Evolutionary conservation across 1,140 invertebrate species (phyloP), one percentile per base, ranked within the genome.

Genomic region (Oreohelix idahoensis): DNA sequence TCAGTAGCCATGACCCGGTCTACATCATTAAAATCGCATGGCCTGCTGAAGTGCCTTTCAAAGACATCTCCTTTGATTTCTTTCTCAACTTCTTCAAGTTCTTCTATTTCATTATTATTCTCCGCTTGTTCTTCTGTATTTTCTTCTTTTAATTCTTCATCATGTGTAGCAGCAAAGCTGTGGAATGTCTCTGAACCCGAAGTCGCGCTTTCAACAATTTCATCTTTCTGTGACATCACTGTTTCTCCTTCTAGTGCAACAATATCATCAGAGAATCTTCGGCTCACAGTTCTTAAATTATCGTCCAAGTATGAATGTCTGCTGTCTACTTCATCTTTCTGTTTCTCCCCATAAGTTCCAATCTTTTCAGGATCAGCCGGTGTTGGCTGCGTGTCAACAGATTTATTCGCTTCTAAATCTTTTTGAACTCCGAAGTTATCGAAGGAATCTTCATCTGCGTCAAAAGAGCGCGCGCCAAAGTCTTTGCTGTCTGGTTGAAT

Each of bases 61-160:
- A 11, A 11, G 26, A 5, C 13, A 42, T 78, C 74, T 5, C 42
- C 51, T 49, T 39, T n/a, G 1, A 49, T 10, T 76, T 8, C 11
- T 78, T 78, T 49, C 38, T 78, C 51, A 4, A 15, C 13, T 78
- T 36, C 35, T 35, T 78, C 76, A 36, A 42, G 11, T 78, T 45
- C 45, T 76, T 76, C 74, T 74, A 17, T 32, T 39, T n/a, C 38
- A 20, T 32, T 20, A 2, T 58, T 49, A 17, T 29, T 63, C 17
- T 53, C 17, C 35, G 11, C 32, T 36, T 20, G 45, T 36, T 78
- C 35, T 10, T 58, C 51, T 32, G 42, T 29, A 49, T 0, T 39
- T 35, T 78, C 76, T 8, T 51, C 45, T 26, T 23, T 35, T 17
- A 1, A 2, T 8, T 32, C 76, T 36, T 36, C 8, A 11, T 78